These are phyloP conservation scores for Astur gentilis DNA, from an alignment of 2,113 vertebrate species.

Conservation along the genomic window DNA sequence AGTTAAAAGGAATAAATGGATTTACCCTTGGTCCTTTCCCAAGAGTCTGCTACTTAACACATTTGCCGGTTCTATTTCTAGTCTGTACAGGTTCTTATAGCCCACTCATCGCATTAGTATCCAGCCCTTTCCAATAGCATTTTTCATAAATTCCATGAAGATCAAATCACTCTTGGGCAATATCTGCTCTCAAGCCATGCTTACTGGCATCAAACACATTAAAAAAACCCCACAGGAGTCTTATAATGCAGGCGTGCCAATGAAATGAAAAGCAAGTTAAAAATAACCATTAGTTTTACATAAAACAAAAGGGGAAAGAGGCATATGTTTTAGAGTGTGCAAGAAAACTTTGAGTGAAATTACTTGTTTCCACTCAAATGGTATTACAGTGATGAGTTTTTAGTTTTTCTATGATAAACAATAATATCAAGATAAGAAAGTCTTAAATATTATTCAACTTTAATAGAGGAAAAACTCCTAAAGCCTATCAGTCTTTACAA, in stretches of 20 bases:
- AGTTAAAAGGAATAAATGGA: background rate
- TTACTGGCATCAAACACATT: background rate
- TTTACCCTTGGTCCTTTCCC: background rate
- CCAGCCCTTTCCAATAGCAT: background rate
- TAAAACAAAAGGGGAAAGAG: background rate
- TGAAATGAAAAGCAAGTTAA: background rate
- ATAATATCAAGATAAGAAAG: background rate
- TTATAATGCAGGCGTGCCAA: background rate
- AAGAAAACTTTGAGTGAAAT: background rate
- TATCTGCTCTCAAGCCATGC: background rate
- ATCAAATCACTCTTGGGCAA: background rate
- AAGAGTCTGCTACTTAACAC: background rate
- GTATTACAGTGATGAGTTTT: background rate
- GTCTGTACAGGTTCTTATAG: background rate
- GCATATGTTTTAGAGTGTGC: background rate
- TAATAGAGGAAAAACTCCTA: background rate
- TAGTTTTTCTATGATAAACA: background rate
- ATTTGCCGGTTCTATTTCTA: background rate
- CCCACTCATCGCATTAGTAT: background rate
- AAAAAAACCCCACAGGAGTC: rapidly evolving
- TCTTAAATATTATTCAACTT: background rate
- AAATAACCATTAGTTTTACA: background rate
- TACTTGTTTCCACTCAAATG: background rate
- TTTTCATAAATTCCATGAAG: background rate
- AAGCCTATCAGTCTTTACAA: background rate